Base-by-base conservation (phyloP, 2,888 invertebrate genomes). In the Exephanes ischioxanthus region DNA sequence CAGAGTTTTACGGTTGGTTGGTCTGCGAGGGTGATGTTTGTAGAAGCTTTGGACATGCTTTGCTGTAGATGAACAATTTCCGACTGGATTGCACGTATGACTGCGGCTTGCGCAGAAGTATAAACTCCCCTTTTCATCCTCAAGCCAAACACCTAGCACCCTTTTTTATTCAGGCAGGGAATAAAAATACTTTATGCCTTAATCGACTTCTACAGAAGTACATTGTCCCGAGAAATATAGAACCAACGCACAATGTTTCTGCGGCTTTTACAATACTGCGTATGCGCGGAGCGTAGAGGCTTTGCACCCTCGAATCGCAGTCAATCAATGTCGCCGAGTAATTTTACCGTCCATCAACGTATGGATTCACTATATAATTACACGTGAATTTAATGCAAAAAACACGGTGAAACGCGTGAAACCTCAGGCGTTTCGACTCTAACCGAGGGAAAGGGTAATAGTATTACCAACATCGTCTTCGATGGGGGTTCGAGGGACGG, bases 291-390 rank as follows among this genome's bases (percentile, higher is more conserved):
- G 58, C 11, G 58, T 22, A 22, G 26, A 16, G 9, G 58, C 58
- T 61, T 4, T 3, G 26, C 58, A 22, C 26, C 16, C 30, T 22
- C 26, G 22, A 14, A 2, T 48, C 0, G 11, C 70, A 33, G 70
- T 48, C 70, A 70, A 2, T 71, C 30, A 19, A 53, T 53, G n/a
- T 55, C 37, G 3, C 16, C 4, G 3, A 14, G 55, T n/a, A 55
- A 71, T 71, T 71, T 37, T 19, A 53, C 55, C 19, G 55, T 55
- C 71, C n/a, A 55, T 71, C 55, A 19, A 55, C 37, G 11, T 9
- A 5, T 19, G 33, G 16, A 51, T 5, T 3, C 14, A 11, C 26
- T 19, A 70, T 70, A 37, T 41, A 30, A 55, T 71, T 71, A 33
- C 71, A 7, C 55, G 37, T 33, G 11, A 71, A 71, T 19, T 55